Conservation (phyloP, 2,797 vertebrate species). For the Paedocypris micromegethes region DNA sequence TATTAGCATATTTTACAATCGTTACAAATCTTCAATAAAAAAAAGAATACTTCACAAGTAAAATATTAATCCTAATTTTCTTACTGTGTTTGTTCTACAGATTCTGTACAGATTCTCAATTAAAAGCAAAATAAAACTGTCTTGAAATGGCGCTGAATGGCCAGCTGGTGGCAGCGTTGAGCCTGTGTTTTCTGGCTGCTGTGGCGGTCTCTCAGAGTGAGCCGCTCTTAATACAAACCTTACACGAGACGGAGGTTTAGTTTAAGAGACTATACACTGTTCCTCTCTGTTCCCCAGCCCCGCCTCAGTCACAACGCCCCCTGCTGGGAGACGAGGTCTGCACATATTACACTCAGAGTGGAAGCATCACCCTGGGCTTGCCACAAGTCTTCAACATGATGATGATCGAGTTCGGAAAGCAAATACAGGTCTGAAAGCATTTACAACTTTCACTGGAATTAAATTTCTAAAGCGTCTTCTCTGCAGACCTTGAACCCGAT, state of each 20-base stretch:
- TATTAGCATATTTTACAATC: too few relatives aligned
- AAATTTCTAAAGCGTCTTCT: background rate
- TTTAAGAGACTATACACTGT: too few relatives aligned
- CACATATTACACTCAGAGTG: constrained; percentile 29
- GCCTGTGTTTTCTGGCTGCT: constrained; percentile 31
- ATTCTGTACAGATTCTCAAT: background rate
- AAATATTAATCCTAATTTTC: too few relatives aligned
- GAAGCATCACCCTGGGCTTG: constrained; percentile 8
- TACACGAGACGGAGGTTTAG: too few relatives aligned
- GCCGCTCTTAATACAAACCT: background rate
- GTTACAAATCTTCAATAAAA: too few relatives aligned
- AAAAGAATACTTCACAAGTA: too few relatives aligned
- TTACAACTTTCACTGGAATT: background rate
- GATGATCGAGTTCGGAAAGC: background rate
- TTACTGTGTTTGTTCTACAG: background rate
- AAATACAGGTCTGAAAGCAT: constrained; percentile 33
- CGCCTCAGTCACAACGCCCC: background rate
- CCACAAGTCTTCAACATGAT: constrained; percentile 26
- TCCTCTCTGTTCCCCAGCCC: background rate
- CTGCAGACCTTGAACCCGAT: constrained; percentile 20
- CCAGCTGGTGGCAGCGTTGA: constrained; percentile 59
- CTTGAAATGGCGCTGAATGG: constrained; percentile 21
- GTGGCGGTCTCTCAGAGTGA: constrained; percentile 11
- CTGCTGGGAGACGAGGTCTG: constrained; percentile 2
- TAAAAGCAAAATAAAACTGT: too few relatives aligned